These are phyloP conservation scores for Neoseiulus cucumeris DNA, from an alignment of 1,140 invertebrate species.

Conservation along the genomic window DNA sequence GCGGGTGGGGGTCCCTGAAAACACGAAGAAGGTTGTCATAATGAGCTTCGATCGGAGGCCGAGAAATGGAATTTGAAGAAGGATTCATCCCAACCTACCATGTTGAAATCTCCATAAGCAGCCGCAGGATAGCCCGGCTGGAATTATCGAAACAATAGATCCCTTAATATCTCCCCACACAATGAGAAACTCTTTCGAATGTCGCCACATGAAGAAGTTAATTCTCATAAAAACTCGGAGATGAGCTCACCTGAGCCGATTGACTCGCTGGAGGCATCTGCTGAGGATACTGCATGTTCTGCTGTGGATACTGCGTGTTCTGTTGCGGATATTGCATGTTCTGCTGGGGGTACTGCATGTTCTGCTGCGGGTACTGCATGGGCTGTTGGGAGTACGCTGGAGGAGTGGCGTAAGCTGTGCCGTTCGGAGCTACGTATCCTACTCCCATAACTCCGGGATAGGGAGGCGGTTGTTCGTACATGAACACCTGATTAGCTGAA, in stretches of 20 bases:
- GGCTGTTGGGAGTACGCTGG: background rate
- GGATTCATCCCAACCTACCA: background rate
- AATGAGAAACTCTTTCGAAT: too few species aligned
- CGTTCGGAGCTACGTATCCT: background rate
- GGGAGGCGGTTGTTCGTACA: slow-evolving; percentile 77
- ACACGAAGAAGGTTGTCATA: background rate
- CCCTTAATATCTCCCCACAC: background rate
- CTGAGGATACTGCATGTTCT: background rate
- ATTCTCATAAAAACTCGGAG: background rate
- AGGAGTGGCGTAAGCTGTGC: background rate
- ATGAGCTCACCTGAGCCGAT: background rate
- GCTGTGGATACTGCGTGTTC: background rate
- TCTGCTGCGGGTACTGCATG: background rate
- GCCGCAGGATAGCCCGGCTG: background rate
- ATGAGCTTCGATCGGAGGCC: background rate
- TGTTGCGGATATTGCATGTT: background rate
- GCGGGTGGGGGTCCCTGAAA: background rate
- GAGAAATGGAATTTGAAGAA: background rate
- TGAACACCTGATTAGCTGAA: slow-evolving; percentile 61
- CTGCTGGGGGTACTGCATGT: background rate
- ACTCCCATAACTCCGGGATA: slow-evolving; percentile 57
- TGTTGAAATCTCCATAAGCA: background rate
- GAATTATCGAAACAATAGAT: background rate
- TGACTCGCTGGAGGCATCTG: background rate
- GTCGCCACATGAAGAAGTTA: too few species aligned